phyloP scores from a whole-genome alignment of 2,888 invertebrate species.

The Phortica okadai region DNA sequence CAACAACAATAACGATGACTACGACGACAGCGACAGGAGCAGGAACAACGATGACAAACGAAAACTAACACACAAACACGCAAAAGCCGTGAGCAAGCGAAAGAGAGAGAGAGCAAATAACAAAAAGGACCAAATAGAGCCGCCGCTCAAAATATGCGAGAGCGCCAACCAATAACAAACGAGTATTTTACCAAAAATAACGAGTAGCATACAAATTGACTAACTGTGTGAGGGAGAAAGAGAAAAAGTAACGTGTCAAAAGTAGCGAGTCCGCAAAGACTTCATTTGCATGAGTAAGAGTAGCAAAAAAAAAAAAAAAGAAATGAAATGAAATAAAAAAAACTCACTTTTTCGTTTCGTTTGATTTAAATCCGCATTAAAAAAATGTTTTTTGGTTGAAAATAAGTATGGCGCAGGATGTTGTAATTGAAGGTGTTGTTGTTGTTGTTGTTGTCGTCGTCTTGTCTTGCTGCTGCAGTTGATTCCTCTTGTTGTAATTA shows the following conservation, averaged over 20 bases:
- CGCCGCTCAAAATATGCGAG: conserved; percentile 37
- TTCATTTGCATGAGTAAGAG: neutral
- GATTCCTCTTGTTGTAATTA: neutral
- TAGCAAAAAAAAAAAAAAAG: conserved; percentile 32
- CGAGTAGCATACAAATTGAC: neutral
- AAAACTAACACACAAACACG: conserved; percentile 31
- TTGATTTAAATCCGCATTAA: neutral
- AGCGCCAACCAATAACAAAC: conserved; percentile 54
- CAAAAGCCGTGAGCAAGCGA: neutral
- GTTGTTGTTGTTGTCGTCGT: conserved; percentile 34
- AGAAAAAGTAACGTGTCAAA: conserved; percentile 36
- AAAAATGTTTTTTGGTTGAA: neutral
- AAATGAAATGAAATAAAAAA: conserved; percentile 38
- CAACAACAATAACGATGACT: conserved; percentile 37
- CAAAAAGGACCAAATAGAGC: conserved; percentile 31
- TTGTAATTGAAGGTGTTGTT: conserved; percentile 28
- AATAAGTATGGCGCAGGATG: neutral
- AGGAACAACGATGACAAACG: conserved; percentile 39
- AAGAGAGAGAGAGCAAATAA: conserved; percentile 10
- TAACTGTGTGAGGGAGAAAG: conserved; percentile 8
- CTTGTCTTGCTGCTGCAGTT: conserved; percentile 12
- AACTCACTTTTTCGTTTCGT: conserved; percentile 60
- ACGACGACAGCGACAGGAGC: conserved; percentile 24
- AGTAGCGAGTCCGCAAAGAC: neutral
- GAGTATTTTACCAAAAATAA: conserved; percentile 47